Percentiles rank a stretch among this genome's conserved stretches.
Evolutionary conservation across 2,113 vertebrate species (phyloP).

Genomic region (Crypturellus undulatus): DNA sequence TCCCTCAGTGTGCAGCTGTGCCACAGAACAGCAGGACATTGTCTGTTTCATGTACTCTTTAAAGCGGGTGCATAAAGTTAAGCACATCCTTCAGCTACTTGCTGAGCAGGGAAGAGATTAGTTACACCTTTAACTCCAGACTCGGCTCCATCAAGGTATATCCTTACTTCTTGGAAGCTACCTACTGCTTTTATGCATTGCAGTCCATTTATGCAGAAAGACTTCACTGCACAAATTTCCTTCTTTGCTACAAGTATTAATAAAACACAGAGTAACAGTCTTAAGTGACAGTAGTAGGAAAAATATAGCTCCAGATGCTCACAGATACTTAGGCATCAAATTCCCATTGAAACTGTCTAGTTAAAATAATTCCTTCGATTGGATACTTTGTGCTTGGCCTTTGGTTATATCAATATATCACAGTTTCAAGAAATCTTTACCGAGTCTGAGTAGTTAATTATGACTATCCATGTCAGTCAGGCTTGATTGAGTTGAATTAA

Average conservation of each 20-base stretch:
- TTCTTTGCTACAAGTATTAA: neutral
- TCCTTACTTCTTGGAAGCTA: neutral
- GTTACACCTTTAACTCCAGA: neutral
- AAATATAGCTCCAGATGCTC: neutral
- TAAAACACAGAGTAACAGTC: neutral
- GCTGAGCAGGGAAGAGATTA: neutral
- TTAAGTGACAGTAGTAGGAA: neutral
- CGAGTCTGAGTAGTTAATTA: neutral
- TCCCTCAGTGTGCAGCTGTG: neutral
- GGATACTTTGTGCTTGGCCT: neutral
- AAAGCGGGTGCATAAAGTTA: slow-evolving; percentile 1
- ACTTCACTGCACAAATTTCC: neutral
- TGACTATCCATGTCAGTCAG: neutral
- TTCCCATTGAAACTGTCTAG: neutral
- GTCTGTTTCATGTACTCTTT: neutral
- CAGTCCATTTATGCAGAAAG: neutral
- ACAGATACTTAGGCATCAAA: neutral
- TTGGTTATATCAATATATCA: neutral
- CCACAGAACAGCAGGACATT: neutral
- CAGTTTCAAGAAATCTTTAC: neutral
- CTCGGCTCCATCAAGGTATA: neutral
- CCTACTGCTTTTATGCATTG: neutral
- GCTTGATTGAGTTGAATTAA: neutral
- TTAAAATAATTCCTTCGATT: neutral
- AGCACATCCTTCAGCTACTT: neutral